These are phyloP conservation scores for Crypturellus tataupa DNA, from an alignment of 2,797 vertebrate genomes.

Conservation along the genomic window DNA sequence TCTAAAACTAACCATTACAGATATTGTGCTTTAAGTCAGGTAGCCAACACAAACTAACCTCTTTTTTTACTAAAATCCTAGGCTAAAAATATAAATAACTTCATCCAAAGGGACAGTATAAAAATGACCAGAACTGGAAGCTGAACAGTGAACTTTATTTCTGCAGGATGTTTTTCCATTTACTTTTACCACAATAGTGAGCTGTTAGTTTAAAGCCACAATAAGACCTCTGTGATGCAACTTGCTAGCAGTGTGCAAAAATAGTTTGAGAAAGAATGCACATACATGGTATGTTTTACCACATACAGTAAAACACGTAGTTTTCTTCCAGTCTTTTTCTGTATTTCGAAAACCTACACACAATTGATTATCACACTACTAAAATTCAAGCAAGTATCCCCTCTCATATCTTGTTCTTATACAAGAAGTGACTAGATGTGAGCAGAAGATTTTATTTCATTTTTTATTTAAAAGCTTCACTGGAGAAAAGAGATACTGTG, in stretches of 20 bases:
- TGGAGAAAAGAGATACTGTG: not conserved
- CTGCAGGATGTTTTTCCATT: not conserved
- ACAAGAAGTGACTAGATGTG: not conserved
- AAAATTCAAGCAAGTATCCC: not conserved
- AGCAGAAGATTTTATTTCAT: not conserved
- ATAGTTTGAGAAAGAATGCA: not conserved
- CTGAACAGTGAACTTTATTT: not conserved
- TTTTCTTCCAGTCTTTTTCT: not conserved
- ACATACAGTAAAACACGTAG: not conserved
- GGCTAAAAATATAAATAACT: not conserved
- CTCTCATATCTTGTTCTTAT: not conserved
- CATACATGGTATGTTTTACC: too few species aligned
- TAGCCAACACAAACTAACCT: not conserved
- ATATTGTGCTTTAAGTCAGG: not conserved
- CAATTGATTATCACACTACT: not conserved
- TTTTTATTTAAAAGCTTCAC: not conserved
- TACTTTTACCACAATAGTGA: not conserved
- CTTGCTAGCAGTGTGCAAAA: not conserved
- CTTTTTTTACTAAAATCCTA: not conserved
- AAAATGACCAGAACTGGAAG: not conserved
- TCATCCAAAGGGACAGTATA: not conserved
- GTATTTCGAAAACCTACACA: not conserved
- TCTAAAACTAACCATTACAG: not conserved
- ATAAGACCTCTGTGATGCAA: not conserved
- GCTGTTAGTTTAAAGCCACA: not conserved